phyloP scores from a whole-genome alignment of 2,797 vertebrate species.

The Nannoperca australis region DNA sequence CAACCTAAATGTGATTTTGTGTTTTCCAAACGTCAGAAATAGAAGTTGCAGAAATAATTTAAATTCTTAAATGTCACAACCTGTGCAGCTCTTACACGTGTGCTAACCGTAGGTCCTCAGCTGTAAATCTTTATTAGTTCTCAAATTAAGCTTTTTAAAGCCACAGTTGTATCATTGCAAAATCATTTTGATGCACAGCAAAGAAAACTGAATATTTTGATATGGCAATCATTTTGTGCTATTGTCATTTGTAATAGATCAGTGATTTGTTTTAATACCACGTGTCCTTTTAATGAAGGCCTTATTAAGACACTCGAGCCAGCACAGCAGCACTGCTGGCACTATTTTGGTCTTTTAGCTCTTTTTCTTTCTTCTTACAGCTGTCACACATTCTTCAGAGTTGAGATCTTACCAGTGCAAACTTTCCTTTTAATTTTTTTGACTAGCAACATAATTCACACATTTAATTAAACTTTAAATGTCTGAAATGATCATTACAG shows the following conservation, averaged over 20 bases:
- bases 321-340: background rate
- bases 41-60: background rate
- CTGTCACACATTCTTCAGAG: background rate
- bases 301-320: constrained; percentile 19
- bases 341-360: background rate
- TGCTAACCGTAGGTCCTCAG: background rate
- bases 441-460: background rate
- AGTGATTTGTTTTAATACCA: background rate
- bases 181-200: background rate
- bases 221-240: background rate
- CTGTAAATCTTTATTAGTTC: background rate
- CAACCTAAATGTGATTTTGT: background rate
- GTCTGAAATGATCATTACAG: background rate
- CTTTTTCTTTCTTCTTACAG: background rate
- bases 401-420: background rate
- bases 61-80: accelerated
- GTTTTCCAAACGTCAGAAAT: background rate
- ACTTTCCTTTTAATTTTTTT: background rate
- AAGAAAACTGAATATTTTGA: background rate
- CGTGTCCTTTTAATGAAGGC: constrained; percentile 11
- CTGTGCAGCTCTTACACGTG: background rate
- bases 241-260: constrained; percentile 1
- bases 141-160: background rate
- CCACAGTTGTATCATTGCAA: background rate
- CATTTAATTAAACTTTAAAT: background rate